Conservation (phyloP, 2,888 invertebrate species). For the Autographa gamma region DNA sequence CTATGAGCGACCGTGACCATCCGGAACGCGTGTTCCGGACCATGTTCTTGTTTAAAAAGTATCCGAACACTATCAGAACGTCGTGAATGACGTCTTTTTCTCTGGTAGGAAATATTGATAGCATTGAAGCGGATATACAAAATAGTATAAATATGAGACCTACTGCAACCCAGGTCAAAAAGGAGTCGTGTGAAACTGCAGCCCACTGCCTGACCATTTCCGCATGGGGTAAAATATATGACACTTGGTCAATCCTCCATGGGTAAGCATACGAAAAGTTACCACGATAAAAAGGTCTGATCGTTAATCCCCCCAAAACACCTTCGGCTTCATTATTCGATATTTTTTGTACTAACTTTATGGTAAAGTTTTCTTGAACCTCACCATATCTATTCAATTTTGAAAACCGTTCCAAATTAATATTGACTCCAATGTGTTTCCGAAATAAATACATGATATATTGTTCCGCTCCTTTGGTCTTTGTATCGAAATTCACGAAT, state of each 20-base stretch:
- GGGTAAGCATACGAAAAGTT: slow-evolving; percentile 57
- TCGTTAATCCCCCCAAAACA: slow-evolving; percentile 43
- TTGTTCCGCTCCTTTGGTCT: slow-evolving; percentile 56
- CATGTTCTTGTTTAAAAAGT: slow-evolving; percentile 60
- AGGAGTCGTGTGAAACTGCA: slow-evolving; percentile 35
- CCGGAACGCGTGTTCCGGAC: slow-evolving; percentile 43
- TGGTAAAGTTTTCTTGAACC: slow-evolving; percentile 46
- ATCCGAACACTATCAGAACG: slow-evolving; percentile 63
- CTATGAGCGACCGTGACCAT: slow-evolving; percentile 53
- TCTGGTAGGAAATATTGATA: slow-evolving; percentile 55
- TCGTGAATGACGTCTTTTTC: slow-evolving; percentile 51
- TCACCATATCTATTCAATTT: slow-evolving; percentile 59
- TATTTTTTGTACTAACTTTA: slow-evolving; percentile 55
- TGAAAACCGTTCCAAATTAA: slow-evolving; percentile 53
- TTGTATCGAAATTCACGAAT: slow-evolving; percentile 52
- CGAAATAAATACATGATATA: slow-evolving; percentile 54
- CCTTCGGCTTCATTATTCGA: slow-evolving; percentile 60
- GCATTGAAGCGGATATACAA: slow-evolving; percentile 41
- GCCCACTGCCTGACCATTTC: slow-evolving; percentile 46
- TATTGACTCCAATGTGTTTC: slow-evolving; percentile 46
- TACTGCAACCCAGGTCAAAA: slow-evolving; percentile 19
- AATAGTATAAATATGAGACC: slow-evolving; percentile 50
- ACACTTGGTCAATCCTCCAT: slow-evolving; percentile 40
- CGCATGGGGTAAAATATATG: slow-evolving; percentile 43
- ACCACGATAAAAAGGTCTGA: neutral